Evolutionary conservation across 2,888 invertebrate species (phyloP), one percentile per base, ranked within the genome.

Genomic region (Drosophila mimica): DNA sequence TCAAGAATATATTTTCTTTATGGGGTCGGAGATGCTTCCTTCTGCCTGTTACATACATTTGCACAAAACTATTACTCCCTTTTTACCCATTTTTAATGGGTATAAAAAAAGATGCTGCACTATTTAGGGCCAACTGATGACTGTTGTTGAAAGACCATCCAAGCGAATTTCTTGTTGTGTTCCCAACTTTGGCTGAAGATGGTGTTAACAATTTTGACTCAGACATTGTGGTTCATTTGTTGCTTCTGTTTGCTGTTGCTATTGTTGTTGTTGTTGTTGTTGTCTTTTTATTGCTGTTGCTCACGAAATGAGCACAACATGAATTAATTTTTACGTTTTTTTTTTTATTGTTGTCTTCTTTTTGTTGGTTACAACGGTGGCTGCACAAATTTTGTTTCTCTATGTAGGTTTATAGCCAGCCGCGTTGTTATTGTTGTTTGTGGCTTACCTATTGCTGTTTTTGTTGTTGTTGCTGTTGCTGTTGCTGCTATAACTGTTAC

Each of bases 271-370:
- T 43, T 75, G 36, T 62, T 54, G 38, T 40, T 62, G 49, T 30
- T 57, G 31, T 48, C 60, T 31, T 30, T 31, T 56, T 62, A 48
- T 61, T 64, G 57, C 43, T 49, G 53, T 36, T 58, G 74, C 72
- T 81, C 88, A 83, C 80, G 78, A 90, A 89, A 89, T 88, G 89
- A 79, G 91, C 88, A 89, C 89, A 90, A 85, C 91, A 82, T 79
- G 83, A 89, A 83, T 88, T 90, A 82, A 80, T 88, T 84, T 85
- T 72, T 64, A 60, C 53, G 57, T 70, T 57, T 77, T 67, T 68
- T 71, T 73, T 61, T 49, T 40, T 54, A 58, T 53, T 36, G 57
- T 62, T 57, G 64, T 70, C 62, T 56, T 79, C 48, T 58, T 72
- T 65, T 70, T 70, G 74, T 62, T 67, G 69, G 28, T 57, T 61